phyloP scores from a whole-genome alignment of 2,888 invertebrate species.

The Unio pictorum region DNA sequence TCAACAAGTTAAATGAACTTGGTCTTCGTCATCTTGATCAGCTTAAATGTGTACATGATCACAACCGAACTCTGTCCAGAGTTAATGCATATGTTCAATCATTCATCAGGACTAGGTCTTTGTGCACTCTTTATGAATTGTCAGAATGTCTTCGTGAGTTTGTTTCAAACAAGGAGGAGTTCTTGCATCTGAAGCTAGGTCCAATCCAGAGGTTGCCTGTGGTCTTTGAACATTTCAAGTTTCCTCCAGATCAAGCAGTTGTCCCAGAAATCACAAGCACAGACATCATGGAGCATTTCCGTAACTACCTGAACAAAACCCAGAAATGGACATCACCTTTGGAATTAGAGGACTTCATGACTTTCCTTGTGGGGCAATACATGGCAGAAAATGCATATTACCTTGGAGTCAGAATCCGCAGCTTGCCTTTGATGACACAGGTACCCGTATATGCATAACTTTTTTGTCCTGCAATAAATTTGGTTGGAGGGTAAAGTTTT shows the following conservation, averaged over 20 bases:
- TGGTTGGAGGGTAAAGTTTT: no score
- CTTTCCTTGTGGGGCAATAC: slow-evolving; percentile 45
- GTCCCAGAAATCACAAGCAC: slow-evolving; percentile 53
- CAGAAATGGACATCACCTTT: slow-evolving; percentile 49
- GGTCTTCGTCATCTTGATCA: slow-evolving; percentile 19
- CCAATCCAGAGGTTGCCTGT: slow-evolving; percentile 57
- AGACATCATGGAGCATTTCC: slow-evolving; percentile 46
- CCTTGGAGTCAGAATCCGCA: slow-evolving; percentile 58
- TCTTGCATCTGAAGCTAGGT: slow-evolving; percentile 55
- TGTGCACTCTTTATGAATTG: slow-evolving; percentile 59
- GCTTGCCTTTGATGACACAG: slow-evolving; percentile 56
- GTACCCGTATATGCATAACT: slow-evolving; percentile 27
- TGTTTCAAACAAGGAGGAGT: slow-evolving; percentile 34
- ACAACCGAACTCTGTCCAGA: slow-evolving; percentile 34
- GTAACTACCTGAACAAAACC: slow-evolving; percentile 45
- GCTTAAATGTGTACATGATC: slow-evolving; percentile 44
- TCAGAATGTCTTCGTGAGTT: slow-evolving; percentile 45
- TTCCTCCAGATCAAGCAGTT: slow-evolving; percentile 46
- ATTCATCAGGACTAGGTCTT: slow-evolving; percentile 48
- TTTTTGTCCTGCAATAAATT: background rate
- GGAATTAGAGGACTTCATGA: slow-evolving; percentile 53
- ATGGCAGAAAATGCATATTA: slow-evolving; percentile 42
- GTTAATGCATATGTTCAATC: slow-evolving; percentile 57
- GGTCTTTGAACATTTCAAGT: slow-evolving; percentile 57
- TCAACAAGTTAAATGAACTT: slow-evolving; percentile 14